Evolutionary conservation across 2,888 invertebrate species (phyloP), one percentile per base, ranked within the genome.

Genomic region (Deroplatys truncata): DNA sequence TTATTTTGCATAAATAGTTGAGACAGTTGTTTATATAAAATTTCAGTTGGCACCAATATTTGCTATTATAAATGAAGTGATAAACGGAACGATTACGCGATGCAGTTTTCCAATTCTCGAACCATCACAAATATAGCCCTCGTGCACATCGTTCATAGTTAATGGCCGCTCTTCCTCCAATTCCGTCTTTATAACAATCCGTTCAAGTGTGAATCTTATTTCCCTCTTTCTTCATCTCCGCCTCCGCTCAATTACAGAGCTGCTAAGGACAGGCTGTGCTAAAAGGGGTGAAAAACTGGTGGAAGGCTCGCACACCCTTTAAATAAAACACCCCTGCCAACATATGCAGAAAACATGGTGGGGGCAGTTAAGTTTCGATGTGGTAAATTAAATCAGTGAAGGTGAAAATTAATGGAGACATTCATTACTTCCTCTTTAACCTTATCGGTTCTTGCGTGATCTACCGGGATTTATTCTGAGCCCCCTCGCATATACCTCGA

Each of bases 381-480:
- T 82, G 84, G 85, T 89, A 91, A 91, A 91, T 91, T 91, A 91
- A 91, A 91, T 91, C 91, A 90, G 85, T 85, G 86, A 84, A 91
- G 90, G 91, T 91, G 91, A 91, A 91, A 91, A 90, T 91, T 90
- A 91, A 91, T 91, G 91, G 89, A 91, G 91, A 91, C 91, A 90
- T 91, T 91, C 89, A 91, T 91, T 89, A 90, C 90, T 91, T 91
- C 91, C 91, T 90, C 88, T 87, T 88, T 90, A 86, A 85, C 85
- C 90, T 91, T 91, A 91, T 91, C 91, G 89, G 85, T 86, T n/a
- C 35, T 88, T 88, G 90, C 91, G 91, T 91, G 91, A 90, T 91
- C 88, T 72, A 25, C 28, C 84, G 43, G 87, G 87, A 90, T 90
- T 90, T 90, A 90, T 90, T 88, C 84, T 82, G 35, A n/a, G 31